Evolutionary conservation across 2,113 vertebrate genomes (phyloP).

Genomic region (Pangasianodon gigas): DNA sequence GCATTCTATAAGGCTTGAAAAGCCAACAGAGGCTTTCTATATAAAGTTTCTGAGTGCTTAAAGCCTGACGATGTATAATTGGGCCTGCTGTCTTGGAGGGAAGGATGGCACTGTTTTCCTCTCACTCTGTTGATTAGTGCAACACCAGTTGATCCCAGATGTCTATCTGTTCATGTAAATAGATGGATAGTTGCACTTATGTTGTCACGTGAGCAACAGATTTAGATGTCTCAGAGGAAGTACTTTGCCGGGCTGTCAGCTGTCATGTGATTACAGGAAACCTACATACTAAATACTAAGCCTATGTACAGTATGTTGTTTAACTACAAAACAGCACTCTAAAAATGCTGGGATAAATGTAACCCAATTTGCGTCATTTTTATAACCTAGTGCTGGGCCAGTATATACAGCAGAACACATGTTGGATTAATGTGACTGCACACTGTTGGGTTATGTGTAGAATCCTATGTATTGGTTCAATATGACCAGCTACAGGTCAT

Average conservation of each 20-base stretch:
- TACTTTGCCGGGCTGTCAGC: not conserved
- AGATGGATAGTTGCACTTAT: conserved; percentile 17
- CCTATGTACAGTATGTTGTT: not conserved
- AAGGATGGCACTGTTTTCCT: not conserved
- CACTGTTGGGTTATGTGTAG: not conserved
- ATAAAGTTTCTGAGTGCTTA: not conserved
- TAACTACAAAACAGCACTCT: not conserved
- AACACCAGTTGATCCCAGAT: not conserved
- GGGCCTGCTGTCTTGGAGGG: not conserved
- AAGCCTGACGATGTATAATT: not conserved
- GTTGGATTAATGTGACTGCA: not conserved
- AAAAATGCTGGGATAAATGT: not conserved
- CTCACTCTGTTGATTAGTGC: not conserved
- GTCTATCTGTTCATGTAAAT: not conserved
- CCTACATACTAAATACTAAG: not conserved
- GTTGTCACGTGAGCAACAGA: conserved; percentile 14
- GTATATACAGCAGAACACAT: not conserved
- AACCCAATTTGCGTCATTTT: not conserved
- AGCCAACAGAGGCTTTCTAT: not conserved
- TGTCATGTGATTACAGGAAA: not conserved
- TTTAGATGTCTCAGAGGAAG: conserved; percentile 8
- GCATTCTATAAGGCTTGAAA: not conserved
- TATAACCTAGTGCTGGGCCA: not conserved
- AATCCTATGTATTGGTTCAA: not conserved
- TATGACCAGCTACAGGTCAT: not conserved